Evolutionary conservation across 2,888 invertebrate genomes (phyloP), one percentile per base, ranked within the genome.

Genomic region (Lepidonotus clava): DNA sequence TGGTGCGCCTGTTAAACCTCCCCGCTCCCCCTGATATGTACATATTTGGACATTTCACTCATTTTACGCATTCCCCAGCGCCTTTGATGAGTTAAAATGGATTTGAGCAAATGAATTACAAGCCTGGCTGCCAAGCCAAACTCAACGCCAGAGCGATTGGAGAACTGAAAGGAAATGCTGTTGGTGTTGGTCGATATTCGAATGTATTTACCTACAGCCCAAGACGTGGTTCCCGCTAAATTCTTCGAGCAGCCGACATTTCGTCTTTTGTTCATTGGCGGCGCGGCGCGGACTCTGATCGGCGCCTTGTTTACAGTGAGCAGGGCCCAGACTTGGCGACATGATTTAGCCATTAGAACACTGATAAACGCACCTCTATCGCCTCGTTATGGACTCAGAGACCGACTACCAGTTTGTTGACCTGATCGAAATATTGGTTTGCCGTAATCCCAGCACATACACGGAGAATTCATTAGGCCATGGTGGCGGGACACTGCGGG

Each of bases 1-100:
- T 38, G n/a, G 21, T 0, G 6, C 38, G 71, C 61, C 36, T 71
- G 71, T 36, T 38, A 36, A 38, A 71, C 21, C 71, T 71, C 71
- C 6, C 34, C 71, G 18, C 34, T 18, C 71, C 14, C 71, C 34
- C 34, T 5, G 71, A 71, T 71, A 71, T 11, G 34, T 71, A 38
- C 71, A 71, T 34, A 71, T 71, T 71, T 71, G 71, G 11, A 71
- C 71, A 71, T 71, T 71, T 71, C 71, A 71, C 71, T 71, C 71
- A 71, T 71, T 71, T 71, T 38, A 38, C 71, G 34, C 71, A 71
- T 71, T 71, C 71, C 38, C 71, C 36, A 18, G 38, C 71, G 38
- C 71, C 71, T 71, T 61, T 61, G 61, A 61, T 61, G 61, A 61
- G 61, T 61, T 61, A 61, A 61, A 61, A 61, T 61, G 61, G 61